A percentile compares a stretch with the other conserved stretches of the same genome.
Evolutionary conservation across 2,888 invertebrate genomes (phyloP).

Genomic region (Lysandra coridon): DNA sequence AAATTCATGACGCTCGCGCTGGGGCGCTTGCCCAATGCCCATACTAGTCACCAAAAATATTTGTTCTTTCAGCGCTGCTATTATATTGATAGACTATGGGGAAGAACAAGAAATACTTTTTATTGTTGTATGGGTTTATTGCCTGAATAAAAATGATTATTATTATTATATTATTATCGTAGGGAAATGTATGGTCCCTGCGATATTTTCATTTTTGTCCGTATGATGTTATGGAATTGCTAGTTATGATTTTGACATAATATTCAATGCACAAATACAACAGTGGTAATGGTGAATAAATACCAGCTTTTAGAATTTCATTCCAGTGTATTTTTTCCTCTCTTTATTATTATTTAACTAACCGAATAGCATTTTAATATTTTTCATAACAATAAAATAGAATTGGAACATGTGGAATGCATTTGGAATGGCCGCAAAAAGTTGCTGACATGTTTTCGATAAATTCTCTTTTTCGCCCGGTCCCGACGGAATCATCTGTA

Average conservation of each 20-base stretch:
- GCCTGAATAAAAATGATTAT: too few relatives aligned
- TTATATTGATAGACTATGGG: too few relatives aligned
- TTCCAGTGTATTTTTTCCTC: background rate
- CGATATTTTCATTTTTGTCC: too few relatives aligned
- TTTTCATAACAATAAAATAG: slow-evolving; percentile 3
- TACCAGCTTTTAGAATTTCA: background rate
- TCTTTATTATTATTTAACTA: background rate
- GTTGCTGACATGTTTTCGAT: background rate
- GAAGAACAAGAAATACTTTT: too few relatives aligned
- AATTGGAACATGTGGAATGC: background rate
- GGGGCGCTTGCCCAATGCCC: too few relatives aligned
- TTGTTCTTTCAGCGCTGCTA: too few relatives aligned
- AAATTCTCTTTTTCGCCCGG: background rate
- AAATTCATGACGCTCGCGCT: too few relatives aligned
- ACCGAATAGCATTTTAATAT: background rate
- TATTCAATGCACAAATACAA: background rate
- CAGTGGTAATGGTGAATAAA: background rate
- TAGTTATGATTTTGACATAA: background rate
- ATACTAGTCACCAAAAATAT: too few relatives aligned
- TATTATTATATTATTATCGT: too few relatives aligned
- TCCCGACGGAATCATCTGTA: slow-evolving; percentile 20
- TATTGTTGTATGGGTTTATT: too few relatives aligned
- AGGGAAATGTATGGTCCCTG: too few relatives aligned
- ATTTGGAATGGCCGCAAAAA: slow-evolving; percentile 2
- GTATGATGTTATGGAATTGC: too few relatives aligned